phyloP scores from a whole-genome alignment of 2,888 invertebrate species.

The Caenorhabditis sulstoni region DNA sequence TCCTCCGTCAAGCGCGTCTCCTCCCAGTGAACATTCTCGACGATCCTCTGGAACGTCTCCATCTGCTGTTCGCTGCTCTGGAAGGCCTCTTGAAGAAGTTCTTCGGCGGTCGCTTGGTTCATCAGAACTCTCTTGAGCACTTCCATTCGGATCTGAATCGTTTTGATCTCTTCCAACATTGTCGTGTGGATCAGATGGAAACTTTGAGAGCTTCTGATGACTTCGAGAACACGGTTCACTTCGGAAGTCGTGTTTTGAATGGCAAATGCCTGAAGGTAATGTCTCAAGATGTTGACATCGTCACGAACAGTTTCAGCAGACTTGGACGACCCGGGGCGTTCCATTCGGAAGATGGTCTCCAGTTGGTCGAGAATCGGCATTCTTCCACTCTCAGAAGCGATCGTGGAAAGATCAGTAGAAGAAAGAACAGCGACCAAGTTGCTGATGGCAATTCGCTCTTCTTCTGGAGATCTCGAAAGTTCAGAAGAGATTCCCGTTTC shows the following conservation, averaged over 20 bases:
- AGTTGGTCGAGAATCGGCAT: neutral
- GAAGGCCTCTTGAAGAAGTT: constrained; percentile 49
- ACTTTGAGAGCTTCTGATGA: constrained; percentile 38
- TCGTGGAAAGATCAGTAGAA: constrained; percentile 9
- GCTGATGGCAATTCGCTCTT: constrained; percentile 9
- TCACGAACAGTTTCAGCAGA: constrained; percentile 12
- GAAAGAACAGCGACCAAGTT: constrained; percentile 38
- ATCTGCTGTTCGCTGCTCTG: constrained; percentile 50
- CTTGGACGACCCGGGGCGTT: neutral
- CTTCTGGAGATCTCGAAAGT: constrained; percentile 7
- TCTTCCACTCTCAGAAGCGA: constrained; percentile 2
- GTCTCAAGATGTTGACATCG: constrained; percentile 29
- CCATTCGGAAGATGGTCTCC: constrained; percentile 9
- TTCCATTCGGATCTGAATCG: constrained; percentile 51
- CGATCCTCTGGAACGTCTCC: constrained; percentile 45
- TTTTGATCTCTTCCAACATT: constrained; percentile 46
- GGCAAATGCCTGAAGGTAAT: constrained; percentile 38
- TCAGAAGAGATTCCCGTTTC: constrained; percentile 15
- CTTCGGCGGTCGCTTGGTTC: constrained; percentile 37
- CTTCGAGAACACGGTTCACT: constrained; percentile 24
- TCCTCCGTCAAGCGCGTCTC: constrained; percentile 40
- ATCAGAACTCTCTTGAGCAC: constrained; percentile 37
- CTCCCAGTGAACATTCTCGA: constrained; percentile 47
- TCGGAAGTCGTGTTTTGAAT: constrained; percentile 24
- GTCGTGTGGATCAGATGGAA: constrained; percentile 44